Percentiles rank a stretch among this genome's conserved stretches.
Evolutionary conservation across 2,888 invertebrate genomes (phyloP).

Genomic region (Meiosimyza decipiens): DNA sequence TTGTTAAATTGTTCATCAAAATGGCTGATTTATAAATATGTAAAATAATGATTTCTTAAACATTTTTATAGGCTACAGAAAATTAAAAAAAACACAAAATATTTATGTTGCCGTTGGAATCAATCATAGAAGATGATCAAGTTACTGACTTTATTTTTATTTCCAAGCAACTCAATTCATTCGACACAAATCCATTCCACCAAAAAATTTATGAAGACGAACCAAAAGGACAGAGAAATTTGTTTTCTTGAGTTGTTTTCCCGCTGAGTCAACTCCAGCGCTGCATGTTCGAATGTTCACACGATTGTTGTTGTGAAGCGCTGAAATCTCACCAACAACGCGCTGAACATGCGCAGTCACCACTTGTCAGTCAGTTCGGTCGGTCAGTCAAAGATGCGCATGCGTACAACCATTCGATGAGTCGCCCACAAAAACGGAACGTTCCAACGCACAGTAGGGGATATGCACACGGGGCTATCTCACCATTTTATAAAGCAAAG

Average conservation of each 20-base stretch:
- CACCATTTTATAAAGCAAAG: not conserved
- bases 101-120: no score
- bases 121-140: not conserved
- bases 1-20: no score
- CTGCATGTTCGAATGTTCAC: slow-evolving; percentile 8
- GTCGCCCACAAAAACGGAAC: not conserved
- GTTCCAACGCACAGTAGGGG: slow-evolving; percentile 11
- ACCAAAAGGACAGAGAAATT: slow-evolving; percentile 23
- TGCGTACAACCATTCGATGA: slow-evolving; percentile 2
- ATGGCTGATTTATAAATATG: no score
- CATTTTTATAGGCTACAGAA: no score
- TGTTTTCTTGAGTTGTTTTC: slow-evolving; percentile 33
- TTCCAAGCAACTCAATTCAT: slow-evolving; percentile 2
- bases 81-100: no score
- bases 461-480: not conserved
- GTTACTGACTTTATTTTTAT: not conserved
- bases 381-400: not conserved
- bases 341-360: slow-evolving; percentile 13
- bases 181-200: not conserved
- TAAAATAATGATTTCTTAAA: no score
- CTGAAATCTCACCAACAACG: slow-evolving; percentile 4
- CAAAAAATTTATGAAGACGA: slow-evolving; percentile 23
- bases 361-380: slow-evolving; percentile 10
- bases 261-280: slow-evolving; percentile 34
- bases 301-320: slow-evolving; percentile 1